These are phyloP conservation scores for Coccyzus lansbergi DNA, from an alignment of 2,797 vertebrate genomes.

Conservation along the genomic window DNA sequence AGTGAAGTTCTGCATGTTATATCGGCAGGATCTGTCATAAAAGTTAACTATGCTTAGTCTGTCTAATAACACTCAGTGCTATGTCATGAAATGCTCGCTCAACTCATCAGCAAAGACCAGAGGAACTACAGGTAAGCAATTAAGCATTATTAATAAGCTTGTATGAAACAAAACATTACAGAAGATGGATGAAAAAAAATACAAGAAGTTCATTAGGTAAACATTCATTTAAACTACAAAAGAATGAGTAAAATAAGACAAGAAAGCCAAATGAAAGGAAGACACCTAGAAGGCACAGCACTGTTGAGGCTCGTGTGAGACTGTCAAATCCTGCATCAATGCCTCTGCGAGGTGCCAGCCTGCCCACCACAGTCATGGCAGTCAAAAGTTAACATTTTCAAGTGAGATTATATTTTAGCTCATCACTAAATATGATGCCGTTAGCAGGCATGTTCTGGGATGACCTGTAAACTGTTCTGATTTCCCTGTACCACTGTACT, in stretches of 20 bases:
- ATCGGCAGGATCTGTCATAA: neutral
- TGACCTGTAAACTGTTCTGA: neutral
- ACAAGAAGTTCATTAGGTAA: neutral
- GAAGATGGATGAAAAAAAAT: neutral
- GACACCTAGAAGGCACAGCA: neutral
- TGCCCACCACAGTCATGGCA: neutral
- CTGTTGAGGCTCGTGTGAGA: neutral
- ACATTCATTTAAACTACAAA: neutral
- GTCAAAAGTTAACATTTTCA: neutral
- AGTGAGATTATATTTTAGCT: neutral
- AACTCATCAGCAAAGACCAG: neutral
- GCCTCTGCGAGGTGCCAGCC: neutral
- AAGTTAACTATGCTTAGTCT: neutral
- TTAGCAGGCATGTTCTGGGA: neutral
- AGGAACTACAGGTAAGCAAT: neutral
- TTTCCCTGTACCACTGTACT: neutral
- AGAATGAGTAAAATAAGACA: neutral
- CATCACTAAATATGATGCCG: neutral
- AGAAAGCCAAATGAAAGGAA: neutral
- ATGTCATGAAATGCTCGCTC: neutral
- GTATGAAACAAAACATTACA: neutral
- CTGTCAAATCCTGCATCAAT: neutral
- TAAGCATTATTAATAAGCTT: constrained; percentile 26
- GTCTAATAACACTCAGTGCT: neutral
- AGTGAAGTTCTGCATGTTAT: neutral